Base-by-base conservation (phyloP, 2,888 invertebrate species). In the Sphaerophoria taeniata region DNA sequence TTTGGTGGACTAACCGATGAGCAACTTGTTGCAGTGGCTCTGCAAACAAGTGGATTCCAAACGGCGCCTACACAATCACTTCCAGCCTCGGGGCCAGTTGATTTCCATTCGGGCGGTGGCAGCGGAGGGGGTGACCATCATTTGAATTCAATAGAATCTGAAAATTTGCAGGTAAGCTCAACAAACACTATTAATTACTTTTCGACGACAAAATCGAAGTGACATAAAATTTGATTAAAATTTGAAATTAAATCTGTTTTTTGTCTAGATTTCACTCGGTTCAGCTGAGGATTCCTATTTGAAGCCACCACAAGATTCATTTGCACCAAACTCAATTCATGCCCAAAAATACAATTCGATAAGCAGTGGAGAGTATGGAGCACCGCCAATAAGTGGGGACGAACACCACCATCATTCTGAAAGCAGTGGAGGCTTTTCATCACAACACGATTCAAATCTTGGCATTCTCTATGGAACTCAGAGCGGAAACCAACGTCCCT, bases 311-410 rank as follows among this genome's bases (percentile, higher is more conserved):
- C 78, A 89, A 43, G 93, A 93, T 12, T 93, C 93, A 0, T 91
- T 92, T 58, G 93, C 90, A 0, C 90, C 93, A 0, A 89, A 89
- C 6, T 90, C 90, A 0, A 67, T 86, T 6, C 89, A 90, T 47
- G 88, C 88, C 0, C 88, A 88, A n/a, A 90, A 90, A 63, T 90
- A 90, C 43, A 89, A 89, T 43, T 88, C 88, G 0, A 87, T 88
- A n/a, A 88, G 83, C n/a, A 94, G 94, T 74, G 94, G 94, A 0
- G 89, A 93, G 14, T 95, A 95, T 88, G 95, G 95, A 0, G 93
- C 94, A 0, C 94, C 94, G 36, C 93, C 94, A 0, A 71, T 34
- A 34, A 75, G 45, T 7, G 67, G 60, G 16, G 53, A 34, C 43
- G 43, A 80, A 67, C 85, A 53, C 49, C 76, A 67, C 71, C 84